Percentiles rank a stretch among this genome's conserved stretches.
These are phyloP conservation scores for Limnephilus rhombicus DNA, from an alignment of 2,888 invertebrate species.

Conservation along the genomic window DNA sequence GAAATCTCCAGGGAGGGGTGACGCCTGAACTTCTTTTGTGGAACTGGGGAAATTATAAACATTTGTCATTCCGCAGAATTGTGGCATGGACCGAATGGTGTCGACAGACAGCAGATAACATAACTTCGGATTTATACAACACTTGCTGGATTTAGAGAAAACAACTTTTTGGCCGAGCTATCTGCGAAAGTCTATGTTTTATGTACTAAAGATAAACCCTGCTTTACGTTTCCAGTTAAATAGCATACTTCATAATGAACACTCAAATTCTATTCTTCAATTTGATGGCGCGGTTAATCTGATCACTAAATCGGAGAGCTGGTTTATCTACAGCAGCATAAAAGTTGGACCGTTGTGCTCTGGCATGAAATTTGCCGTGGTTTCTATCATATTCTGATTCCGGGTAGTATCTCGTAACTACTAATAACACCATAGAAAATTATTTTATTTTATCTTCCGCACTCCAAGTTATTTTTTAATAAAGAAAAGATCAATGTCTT, in stretches of 20 bases:
- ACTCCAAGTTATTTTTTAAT: too few relatives aligned
- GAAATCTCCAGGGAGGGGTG: background rate
- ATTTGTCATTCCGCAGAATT: slow-evolving; percentile 39
- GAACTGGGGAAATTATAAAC: slow-evolving; percentile 42
- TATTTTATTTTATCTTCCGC: too few relatives aligned
- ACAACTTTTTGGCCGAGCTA: background rate
- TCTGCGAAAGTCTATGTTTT: background rate
- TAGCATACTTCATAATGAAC: background rate
- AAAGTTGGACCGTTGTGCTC: background rate
- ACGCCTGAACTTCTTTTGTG: slow-evolving; percentile 10
- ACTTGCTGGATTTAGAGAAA: background rate
- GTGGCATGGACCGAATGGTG: background rate
- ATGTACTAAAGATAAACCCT: background rate
- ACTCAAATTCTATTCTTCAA: background rate
- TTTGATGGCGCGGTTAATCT: background rate
- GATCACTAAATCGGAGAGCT: background rate
- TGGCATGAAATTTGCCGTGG: background rate
- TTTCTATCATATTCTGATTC: background rate
- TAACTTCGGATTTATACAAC: slow-evolving; percentile 20
- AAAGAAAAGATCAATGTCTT: too few relatives aligned
- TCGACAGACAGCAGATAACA: background rate
- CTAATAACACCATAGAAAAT: too few relatives aligned
- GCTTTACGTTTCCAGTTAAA: background rate
- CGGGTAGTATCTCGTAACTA: too few relatives aligned
- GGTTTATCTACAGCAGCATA: background rate